These are phyloP conservation scores for Trachythela sp. DNA, from an alignment of 64 coral and sea anemone species.

Conservation along the genomic window DNA sequence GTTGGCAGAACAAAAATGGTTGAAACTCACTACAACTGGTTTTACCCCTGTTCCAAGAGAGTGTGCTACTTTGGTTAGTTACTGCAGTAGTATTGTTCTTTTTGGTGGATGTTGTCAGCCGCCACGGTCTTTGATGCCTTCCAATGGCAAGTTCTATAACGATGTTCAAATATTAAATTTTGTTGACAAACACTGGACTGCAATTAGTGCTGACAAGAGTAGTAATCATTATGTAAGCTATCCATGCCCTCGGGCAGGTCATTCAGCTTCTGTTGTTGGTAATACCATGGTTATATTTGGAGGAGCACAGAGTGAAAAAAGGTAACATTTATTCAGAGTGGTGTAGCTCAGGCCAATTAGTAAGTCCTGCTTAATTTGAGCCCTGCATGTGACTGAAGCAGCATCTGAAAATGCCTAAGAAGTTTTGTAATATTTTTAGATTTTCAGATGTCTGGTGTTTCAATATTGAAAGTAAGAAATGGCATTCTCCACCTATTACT, in stretches of 20 bases:
- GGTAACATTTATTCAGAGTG: slow-evolving; percentile 39
- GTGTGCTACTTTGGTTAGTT: slow-evolving; percentile 72
- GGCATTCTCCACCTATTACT: neutral
- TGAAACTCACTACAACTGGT: slow-evolving; percentile 46
- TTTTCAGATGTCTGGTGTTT: slow-evolving; percentile 14
- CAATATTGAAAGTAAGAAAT: neutral
- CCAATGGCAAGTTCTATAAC: slow-evolving; percentile 72
- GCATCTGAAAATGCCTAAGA: neutral
- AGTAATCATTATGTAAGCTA: no score
- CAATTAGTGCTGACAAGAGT: neutral
- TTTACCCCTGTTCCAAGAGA: slow-evolving; percentile 74
- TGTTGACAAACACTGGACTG: slow-evolving; percentile 51
- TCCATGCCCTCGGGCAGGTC: slow-evolving; percentile 87
- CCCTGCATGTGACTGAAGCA: neutral
- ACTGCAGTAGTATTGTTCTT: slow-evolving; percentile 61
- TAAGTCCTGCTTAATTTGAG: neutral
- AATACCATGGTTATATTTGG: slow-evolving; percentile 89
- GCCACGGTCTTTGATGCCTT: slow-evolving; percentile 56
- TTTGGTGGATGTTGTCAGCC: slow-evolving; percentile 97
- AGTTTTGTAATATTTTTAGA: neutral
- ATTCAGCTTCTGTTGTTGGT: slow-evolving; percentile 70
- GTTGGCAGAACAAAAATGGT: slow-evolving; percentile 67
- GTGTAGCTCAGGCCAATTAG: neutral
- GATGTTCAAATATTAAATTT: slow-evolving; percentile 62
- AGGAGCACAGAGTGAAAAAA: slow-evolving; percentile 83